phyloP scores from a whole-genome alignment of 2,888 invertebrate genomes.

The Lepidochrysops patricia region DNA sequence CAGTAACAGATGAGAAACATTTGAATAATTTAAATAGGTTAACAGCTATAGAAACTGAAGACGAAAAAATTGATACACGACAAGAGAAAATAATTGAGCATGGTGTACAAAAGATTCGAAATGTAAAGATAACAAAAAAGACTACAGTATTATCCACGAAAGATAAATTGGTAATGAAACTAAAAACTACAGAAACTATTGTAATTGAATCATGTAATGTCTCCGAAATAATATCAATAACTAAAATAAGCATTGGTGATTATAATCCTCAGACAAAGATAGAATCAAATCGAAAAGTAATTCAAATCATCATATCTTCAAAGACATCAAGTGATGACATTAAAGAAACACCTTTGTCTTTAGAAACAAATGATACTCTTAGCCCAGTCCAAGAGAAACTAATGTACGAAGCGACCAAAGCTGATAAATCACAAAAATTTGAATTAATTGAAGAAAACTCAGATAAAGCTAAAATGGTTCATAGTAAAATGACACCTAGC shows the following conservation, averaged over 20 bases:
- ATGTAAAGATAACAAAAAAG: constrained; percentile 12
- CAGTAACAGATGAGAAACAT: constrained; percentile 24
- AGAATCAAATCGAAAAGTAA: constrained; percentile 20
- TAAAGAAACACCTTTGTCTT: neutral
- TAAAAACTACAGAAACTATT: constrained; percentile 9
- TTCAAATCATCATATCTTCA: constrained; percentile 19
- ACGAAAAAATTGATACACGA: constrained; percentile 15
- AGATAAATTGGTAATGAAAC: constrained; percentile 12
- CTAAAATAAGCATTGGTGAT: constrained; percentile 18
- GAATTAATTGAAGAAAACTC: no score
- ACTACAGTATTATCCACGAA: constrained; percentile 14
- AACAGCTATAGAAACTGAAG: constrained; percentile 21
- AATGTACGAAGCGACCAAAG: no score
- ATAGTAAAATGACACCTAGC: constrained; percentile 19
- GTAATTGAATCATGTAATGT: neutral
- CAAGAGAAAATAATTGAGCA: constrained; percentile 19
- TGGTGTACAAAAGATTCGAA: constrained; percentile 12
- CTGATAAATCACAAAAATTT: no score
- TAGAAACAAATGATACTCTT: no score
- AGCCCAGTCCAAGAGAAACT: no score
- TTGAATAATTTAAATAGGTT: constrained; percentile 21
- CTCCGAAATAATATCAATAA: neutral
- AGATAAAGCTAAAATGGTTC: no score
- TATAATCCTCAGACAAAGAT: constrained; percentile 19
- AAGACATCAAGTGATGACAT: neutral